Conservation (phyloP, 2,113 vertebrate genomes). For the Hepsetus odoe region DNA sequence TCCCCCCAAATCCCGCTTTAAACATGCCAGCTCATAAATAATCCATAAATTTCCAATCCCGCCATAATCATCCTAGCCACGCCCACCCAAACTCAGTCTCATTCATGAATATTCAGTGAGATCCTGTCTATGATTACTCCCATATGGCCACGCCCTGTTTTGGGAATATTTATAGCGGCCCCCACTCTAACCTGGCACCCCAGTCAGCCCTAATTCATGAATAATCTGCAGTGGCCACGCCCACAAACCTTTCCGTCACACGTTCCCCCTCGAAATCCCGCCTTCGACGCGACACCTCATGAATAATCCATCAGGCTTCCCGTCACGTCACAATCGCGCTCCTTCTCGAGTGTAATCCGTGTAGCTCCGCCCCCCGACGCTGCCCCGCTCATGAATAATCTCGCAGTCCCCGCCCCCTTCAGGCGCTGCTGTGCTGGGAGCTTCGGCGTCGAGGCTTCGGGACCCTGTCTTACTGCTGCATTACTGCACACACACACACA, state of each 20-base stretch:
- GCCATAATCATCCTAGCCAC: neutral
- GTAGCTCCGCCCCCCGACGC: too few species aligned
- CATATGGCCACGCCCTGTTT: too few species aligned
- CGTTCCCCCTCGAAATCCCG: too few species aligned
- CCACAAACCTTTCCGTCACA: too few species aligned
- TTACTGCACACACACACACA: neutral
- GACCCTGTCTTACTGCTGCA: neutral
- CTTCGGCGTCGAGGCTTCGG: conserved; percentile 3
- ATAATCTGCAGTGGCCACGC: neutral
- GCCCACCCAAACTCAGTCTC: conserved; percentile 1
- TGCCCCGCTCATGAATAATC: conserved; percentile 13
- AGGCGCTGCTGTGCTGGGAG: conserved; percentile 29
- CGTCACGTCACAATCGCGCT: too few species aligned
- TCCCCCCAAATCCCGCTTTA: neutral
- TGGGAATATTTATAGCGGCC: neutral
- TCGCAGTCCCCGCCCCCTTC: neutral
- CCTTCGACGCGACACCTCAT: too few species aligned
- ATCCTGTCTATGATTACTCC: too few species aligned
- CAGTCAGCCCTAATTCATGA: conserved; percentile 11
- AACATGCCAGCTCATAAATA: neutral
- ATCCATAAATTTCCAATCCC: too few species aligned
- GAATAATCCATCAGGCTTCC: too few species aligned
- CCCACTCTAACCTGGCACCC: neutral
- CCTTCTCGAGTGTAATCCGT: too few species aligned
- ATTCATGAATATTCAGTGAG: neutral